Evolutionary conservation across 1,140 invertebrate species (phyloP).

Genomic region (Neodiprion lecontei): DNA sequence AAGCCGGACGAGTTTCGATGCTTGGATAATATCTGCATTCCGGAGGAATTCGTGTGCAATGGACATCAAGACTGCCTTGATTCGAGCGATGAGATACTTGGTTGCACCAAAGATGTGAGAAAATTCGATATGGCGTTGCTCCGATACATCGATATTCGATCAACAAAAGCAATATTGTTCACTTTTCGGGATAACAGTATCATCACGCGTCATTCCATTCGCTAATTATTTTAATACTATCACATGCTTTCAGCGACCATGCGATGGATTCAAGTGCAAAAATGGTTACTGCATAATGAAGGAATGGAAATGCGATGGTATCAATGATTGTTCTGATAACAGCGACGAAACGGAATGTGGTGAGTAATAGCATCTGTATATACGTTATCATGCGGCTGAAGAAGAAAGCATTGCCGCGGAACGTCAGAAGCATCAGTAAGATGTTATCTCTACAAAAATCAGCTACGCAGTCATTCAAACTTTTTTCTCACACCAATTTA

Average conservation of each 20-base stretch:
- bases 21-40: slow-evolving; percentile 74
- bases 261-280: slow-evolving; percentile 65
- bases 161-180: background rate
- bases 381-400: background rate
- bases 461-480: no score
- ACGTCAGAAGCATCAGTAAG: no score
- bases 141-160: background rate
- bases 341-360: slow-evolving; percentile 73
- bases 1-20: slow-evolving; percentile 55
- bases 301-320: slow-evolving; percentile 71
- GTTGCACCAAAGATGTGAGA: slow-evolving; percentile 63
- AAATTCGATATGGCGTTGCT: background rate
- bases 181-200: background rate
- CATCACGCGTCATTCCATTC: slow-evolving; percentile 16
- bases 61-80: slow-evolving; percentile 76
- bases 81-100: slow-evolving; percentile 77
- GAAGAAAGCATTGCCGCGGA: no score
- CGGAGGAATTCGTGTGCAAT: slow-evolving; percentile 80
- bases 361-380: slow-evolving; percentile 51
- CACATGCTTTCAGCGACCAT: slow-evolving; percentile 38
- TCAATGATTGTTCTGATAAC: slow-evolving; percentile 69
- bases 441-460: no score
- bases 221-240: slow-evolving; percentile 7
- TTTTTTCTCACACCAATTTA: slow-evolving; percentile 9
- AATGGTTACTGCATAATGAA: slow-evolving; percentile 67